Evolutionary conservation across 2,113 vertebrate species (phyloP), one percentile per base, ranked within the genome.

Genomic region (Verasper variegatus): DNA sequence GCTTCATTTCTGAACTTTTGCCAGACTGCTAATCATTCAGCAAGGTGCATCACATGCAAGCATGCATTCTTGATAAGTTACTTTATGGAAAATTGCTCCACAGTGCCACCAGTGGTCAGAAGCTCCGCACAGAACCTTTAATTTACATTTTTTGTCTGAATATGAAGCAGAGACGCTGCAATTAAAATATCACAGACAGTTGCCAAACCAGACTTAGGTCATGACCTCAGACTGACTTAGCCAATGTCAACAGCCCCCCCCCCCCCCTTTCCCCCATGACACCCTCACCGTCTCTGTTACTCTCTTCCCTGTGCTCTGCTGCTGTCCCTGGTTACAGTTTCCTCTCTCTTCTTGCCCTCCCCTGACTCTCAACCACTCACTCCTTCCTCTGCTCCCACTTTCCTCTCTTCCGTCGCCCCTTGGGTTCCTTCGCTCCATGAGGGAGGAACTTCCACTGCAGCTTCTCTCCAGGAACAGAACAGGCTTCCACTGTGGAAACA

Each of bases 401-500:
- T 86, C 82, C 85, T 54, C 58, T 65, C 77, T 51, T 73, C 69
- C 73, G 12, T 37, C 21, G 1, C 37, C 14, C 74, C 61, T 78
- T 62, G 60, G 73, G 80, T 86, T 92, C 81, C 64, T 86, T 81
- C 57, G 6, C 83, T 92, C 86, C 76, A 84, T 90, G 86, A 90
- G 84, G 73, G 84, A 24, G 83, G 91, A 90, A 92, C 88, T 91
- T 93, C 90, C 89, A 86, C 78, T 90, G 68, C 57, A 78, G 67
- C 76, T 78, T 77, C 83, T 82, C 58, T 92, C 91, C 89, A 91
- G 85, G 86, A 92, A 89, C 86, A 89, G 66, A 92, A 89, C 86
- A 89, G 66, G 51, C 91, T 91, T 88, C 79, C 89, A 88, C 90
- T 88, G 87, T 93, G 92, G 92, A 93, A 93, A 92, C 82, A 81